Conservation (phyloP, 2,113 vertebrate genomes). For the Hymenochirus boettgeri region DNA sequence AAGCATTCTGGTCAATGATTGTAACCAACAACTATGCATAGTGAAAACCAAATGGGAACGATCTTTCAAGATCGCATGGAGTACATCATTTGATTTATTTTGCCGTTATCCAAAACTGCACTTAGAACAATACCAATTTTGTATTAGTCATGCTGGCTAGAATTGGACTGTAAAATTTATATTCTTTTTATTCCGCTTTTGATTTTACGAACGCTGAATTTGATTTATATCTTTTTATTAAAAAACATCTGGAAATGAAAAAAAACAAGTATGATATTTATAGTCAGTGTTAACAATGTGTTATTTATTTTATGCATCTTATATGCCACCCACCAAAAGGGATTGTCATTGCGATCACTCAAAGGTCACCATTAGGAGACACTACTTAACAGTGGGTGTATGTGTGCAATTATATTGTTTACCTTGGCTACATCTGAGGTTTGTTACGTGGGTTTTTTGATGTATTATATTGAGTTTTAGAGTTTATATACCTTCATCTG, state of each 20-base stretch:
- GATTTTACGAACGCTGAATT: slow-evolving; percentile 64
- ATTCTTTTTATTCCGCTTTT: slow-evolving; percentile 65
- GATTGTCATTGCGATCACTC: too few relatives aligned
- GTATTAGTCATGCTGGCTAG: slow-evolving; percentile 68
- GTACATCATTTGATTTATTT: slow-evolving; percentile 71
- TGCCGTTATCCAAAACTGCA: slow-evolving; percentile 57
- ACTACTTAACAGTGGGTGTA: too few relatives aligned
- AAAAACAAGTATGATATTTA: not conserved
- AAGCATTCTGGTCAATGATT: slow-evolving; percentile 70
- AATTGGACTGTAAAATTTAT: slow-evolving; percentile 62
- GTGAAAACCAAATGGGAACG: slow-evolving; percentile 65
- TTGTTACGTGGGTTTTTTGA: too few relatives aligned
- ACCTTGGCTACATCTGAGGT: too few relatives aligned
- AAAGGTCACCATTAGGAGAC: too few relatives aligned
- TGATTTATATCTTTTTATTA: slow-evolving; percentile 56
- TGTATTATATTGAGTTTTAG: too few relatives aligned
- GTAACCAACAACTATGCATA: slow-evolving; percentile 66
- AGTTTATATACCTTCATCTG: too few relatives aligned
- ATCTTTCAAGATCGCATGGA: slow-evolving; percentile 70
- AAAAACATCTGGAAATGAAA: not conserved
- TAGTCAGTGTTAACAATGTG: too few relatives aligned
- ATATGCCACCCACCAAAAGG: too few relatives aligned
- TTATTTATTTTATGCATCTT: too few relatives aligned
- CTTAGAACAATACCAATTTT: slow-evolving; percentile 72
- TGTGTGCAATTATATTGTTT: too few relatives aligned